phyloP scores from a whole-genome alignment of 2,113 vertebrate species.

The Progne subis region DNA sequence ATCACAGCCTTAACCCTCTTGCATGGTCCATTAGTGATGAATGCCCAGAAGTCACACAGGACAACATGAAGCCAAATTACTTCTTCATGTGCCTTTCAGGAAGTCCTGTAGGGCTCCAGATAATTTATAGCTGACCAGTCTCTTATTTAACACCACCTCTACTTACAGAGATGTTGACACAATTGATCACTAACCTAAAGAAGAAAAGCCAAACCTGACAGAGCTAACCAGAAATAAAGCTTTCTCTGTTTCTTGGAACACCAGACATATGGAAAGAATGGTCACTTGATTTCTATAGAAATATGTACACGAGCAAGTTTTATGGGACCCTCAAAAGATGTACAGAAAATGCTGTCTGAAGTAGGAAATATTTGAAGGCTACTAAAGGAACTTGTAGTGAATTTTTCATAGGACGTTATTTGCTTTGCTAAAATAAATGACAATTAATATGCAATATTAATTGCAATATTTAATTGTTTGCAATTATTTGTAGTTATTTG shows the following conservation, averaged over 20 bases:
- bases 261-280: background rate
- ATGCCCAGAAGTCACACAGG: constrained; percentile 21
- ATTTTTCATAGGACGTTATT: background rate
- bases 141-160: background rate
- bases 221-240: constrained; percentile 68
- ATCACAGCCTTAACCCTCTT: constrained; percentile 29
- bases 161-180: background rate
- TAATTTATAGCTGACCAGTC: constrained; percentile 33
- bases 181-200: constrained; percentile 24
- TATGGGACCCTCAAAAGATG: background rate
- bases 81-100: constrained; percentile 66
- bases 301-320: background rate
- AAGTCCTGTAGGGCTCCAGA: constrained; percentile 70
- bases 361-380: background rate
- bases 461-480: no score
- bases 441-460: background rate
- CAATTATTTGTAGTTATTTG: no score
- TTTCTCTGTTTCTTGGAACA: constrained; percentile 47
- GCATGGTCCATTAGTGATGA: constrained; percentile 74
- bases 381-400: background rate
- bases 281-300: background rate
- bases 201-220: constrained; percentile 55
- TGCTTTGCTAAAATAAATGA: background rate
- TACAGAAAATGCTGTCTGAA: constrained; percentile 31
- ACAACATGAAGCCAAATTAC: constrained; percentile 70